Conservation (phyloP, 2,113 vertebrate genomes). For the Oreocharis arfaki region DNA sequence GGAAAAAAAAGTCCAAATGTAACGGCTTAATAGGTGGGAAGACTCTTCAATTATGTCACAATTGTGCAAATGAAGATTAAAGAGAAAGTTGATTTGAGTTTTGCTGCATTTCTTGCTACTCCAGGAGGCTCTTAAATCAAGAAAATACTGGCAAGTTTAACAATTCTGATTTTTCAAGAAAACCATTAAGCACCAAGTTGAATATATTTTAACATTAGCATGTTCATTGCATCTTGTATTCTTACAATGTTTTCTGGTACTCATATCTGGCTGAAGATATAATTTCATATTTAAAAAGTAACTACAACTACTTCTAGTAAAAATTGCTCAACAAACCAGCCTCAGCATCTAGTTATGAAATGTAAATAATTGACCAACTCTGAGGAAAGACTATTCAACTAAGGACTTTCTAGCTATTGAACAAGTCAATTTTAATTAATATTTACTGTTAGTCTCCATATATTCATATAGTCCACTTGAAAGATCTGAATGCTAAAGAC, state of each 20-base stretch:
- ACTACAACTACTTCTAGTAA: not conserved
- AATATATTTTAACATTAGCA: not conserved
- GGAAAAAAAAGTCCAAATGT: not conserved
- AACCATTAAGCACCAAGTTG: not conserved
- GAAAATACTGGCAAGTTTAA: not conserved
- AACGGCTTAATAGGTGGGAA: not conserved
- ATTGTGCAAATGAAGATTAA: not conserved
- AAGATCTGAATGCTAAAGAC: not conserved
- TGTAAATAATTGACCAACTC: not conserved
- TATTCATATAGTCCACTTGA: not conserved
- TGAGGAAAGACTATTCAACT: not conserved
- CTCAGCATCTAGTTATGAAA: not conserved
- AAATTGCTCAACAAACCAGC: not conserved
- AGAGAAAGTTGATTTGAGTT: not conserved
- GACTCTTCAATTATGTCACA: not conserved
- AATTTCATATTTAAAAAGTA: not conserved
- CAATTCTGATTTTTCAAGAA: not conserved
- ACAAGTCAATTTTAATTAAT: not conserved
- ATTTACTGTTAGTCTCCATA: not conserved
- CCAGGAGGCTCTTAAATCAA: not conserved
- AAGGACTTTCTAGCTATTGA: not conserved
- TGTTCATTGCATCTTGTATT: not conserved
- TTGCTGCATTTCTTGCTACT: not conserved
- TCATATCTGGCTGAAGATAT: not conserved
- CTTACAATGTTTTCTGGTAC: not conserved